Percentiles rank a stretch among this genome's conserved stretches.
phyloP scores from a whole-genome alignment of 2,888 invertebrate species.

The Metallyticus violacea region DNA sequence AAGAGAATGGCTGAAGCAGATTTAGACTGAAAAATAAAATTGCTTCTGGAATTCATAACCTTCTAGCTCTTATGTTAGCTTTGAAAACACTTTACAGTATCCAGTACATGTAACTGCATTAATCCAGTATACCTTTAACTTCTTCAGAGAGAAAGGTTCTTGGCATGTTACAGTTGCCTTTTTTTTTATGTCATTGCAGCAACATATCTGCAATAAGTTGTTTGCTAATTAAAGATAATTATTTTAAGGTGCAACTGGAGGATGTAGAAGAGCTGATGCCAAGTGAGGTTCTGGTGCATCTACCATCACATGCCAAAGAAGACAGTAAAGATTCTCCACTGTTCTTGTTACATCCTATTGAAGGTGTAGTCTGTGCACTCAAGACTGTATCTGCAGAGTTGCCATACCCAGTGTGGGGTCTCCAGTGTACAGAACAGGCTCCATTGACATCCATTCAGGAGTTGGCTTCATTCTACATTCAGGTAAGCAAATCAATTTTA shows the following conservation, averaged over 20 bases:
- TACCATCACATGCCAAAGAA: slow-evolving; percentile 56
- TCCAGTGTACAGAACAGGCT: slow-evolving; percentile 79
- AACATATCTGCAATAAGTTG: not conserved
- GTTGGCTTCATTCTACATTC: slow-evolving; percentile 70
- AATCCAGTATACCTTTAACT: too few relatives aligned
- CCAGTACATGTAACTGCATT: too few relatives aligned
- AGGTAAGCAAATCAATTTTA: too few relatives aligned
- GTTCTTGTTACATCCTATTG: slow-evolving; percentile 77
- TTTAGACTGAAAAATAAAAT: too few relatives aligned
- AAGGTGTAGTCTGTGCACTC: slow-evolving; percentile 76
- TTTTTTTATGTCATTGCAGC: too few relatives aligned
- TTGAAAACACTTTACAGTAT: too few relatives aligned
- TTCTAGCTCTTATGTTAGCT: too few relatives aligned
- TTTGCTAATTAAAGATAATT: not conserved
- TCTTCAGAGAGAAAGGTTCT: too few relatives aligned
- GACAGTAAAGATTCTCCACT: slow-evolving; percentile 40
- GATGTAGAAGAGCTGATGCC: slow-evolving; percentile 70
- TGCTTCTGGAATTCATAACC: too few relatives aligned
- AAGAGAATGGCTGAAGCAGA: too few relatives aligned
- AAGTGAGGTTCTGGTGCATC: slow-evolving; percentile 62
- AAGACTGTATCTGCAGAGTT: slow-evolving; percentile 69
- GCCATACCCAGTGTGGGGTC: slow-evolving; percentile 76
- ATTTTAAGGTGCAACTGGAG: slow-evolving; percentile 36
- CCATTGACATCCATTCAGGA: slow-evolving; percentile 69
- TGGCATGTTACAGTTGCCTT: too few relatives aligned